Evolutionary conservation across 2,113 vertebrate genomes (phyloP), one percentile per base, ranked within the genome.

Genomic region (Nothoprocta pentlandii): DNA sequence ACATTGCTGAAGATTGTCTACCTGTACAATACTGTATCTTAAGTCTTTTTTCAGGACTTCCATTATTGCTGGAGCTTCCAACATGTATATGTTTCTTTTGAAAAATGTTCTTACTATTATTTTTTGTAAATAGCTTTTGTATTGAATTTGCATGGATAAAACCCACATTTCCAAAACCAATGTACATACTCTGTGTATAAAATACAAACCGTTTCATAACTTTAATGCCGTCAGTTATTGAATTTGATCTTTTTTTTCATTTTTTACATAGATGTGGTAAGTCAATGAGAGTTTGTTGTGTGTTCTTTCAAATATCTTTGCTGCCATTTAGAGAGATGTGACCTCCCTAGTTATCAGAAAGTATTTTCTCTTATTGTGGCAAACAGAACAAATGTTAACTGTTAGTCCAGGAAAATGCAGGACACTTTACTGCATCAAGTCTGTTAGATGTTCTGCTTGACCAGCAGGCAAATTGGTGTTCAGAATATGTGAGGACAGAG

Each of bases 141-240:
- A 98, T 98, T 95, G 93, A 97, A 96, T 94, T 96, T 98, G 98
- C 98, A 99, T 99, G 98, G 96, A 96, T 96, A 91, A 97, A 89
- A 44, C 91, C 82, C 56, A 64, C 96, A 64, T 90, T 95, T 97
- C 94, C 94, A 86, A 97, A 94, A 84, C 82, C 26, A 90, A 80
- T 99, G 98, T 99, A 98, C 95, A 98, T 98, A 98, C 87, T 91
- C 94, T 95, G 92, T 98, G 98, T 98, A 98, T 97, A 98, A 98
- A 98, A 95, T 96, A 96, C 96, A 97, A 93, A 97, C 94, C 96
- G 92, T 98, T 98, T 98, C 97, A 95, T 98, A 98, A 93, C 78
- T 93, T 91, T 89, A 59, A 87, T 66, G 74, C 94, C 89, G 92
- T 95, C 74, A 84, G 64, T 94, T 92, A 73, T 6, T 96, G 68